Evolutionary conservation across 2,113 vertebrate species (phyloP), one percentile per base, ranked within the genome.

Genomic region (Myodes glareolus): DNA sequence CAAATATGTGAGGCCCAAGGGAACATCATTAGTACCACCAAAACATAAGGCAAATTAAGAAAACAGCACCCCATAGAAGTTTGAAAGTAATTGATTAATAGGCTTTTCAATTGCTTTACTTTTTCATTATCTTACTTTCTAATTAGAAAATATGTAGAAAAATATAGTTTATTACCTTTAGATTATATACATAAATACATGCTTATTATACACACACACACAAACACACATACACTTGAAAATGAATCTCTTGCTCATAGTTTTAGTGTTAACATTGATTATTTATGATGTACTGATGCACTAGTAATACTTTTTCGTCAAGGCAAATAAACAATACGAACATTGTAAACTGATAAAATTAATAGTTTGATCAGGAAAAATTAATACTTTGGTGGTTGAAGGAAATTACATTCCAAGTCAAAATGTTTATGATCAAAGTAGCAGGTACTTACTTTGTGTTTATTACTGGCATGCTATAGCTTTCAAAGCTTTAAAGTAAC

Each of bases 391-490:
- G 16, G 19, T 2, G 8, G 21, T 68, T 78, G 23, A 63, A 55
- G 2, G 85, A 70, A 58, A 85, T 65, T 65, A 29, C 1, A 88
- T 84, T 78, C 50, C 5, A 84, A 92, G 77, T 91, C 36, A 17
- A 73, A 81, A 80, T 94, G 90, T 50, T 63, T 78, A 70, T 91
- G 29, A 92, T 52, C 33, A 94, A 94, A 92, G 94, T 65, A 91
- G 58, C 39, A 78, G 47, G 86, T 85, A 93, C 86, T 94, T 85
- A 21, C 14, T 72, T 72, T 33, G 17, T 82, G 0, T 80, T 91
- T 89, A 39, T 89, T 94, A 61, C 42, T 78, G 61, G 27, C 6
- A 68, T 50, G 13, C 36, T 39, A 91, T 63, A 73, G 5, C n/a
- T n/a, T 36, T 94, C 65, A 90, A 96, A 90, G 7, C 31, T 97